These are phyloP conservation scores for Sinella curviseta DNA, from an alignment of 1,140 invertebrate species.

Conservation along the genomic window DNA sequence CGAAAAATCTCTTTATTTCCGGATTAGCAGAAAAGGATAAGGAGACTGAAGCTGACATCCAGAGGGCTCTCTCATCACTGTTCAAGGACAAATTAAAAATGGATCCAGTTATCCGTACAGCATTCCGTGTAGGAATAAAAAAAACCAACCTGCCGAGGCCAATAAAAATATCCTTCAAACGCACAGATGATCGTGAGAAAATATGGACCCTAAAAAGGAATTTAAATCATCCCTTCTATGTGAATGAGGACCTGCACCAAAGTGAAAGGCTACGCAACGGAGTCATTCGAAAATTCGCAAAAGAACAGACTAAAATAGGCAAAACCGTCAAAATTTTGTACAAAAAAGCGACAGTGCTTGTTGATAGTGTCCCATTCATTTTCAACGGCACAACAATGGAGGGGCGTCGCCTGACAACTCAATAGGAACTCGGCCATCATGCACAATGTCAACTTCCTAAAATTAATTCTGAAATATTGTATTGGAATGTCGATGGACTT, in stretches of 20 bases:
- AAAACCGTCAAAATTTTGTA: not conserved
- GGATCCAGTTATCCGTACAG: not conserved
- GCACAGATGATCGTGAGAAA: not conserved
- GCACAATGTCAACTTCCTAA: not conserved
- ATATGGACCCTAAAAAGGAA: not conserved
- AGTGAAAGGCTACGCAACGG: not conserved
- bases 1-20: not conserved
- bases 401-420: not conserved
- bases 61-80: not conserved
- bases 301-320: not conserved
- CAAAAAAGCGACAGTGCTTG: not conserved
- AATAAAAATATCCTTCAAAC: not conserved
- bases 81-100: not conserved
- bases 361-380: no score
- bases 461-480: not conserved
- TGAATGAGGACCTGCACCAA: not conserved
- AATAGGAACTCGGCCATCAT: constrained; percentile 12
- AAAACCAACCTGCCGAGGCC: not conserved
- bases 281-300: not conserved
- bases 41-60: not conserved
- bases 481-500: constrained; percentile 10
- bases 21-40: not conserved
- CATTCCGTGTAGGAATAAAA: not conserved
- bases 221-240: not conserved
- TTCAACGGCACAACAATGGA: no score